Evolutionary conservation across 2,888 invertebrate species (phyloP), one percentile per base, ranked within the genome.

Genomic region (Oeneis ivallda): DNA sequence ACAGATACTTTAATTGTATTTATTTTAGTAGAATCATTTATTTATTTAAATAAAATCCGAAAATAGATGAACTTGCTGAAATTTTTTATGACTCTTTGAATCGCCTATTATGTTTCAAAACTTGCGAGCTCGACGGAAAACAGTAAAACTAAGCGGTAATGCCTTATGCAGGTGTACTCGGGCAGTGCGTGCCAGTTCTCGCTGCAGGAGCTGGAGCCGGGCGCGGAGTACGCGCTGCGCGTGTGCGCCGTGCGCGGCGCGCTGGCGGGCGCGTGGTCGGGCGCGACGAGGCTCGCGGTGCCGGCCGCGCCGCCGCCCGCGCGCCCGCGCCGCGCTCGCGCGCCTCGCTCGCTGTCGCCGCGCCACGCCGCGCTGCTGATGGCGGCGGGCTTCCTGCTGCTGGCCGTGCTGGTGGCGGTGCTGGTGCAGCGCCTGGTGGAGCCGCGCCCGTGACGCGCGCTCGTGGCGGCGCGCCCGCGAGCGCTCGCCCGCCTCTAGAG

Each of bases 161-260:
- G 47, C 3, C 8, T 2, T 58, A 34, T 34, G 64, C 85, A 96
- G 95, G 94, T 95, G 75, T 95, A 95, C 84, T 92, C 93, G 75
- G 96, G 96, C 64, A 78, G 89, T 68, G 94, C 93, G 74, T 91
- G 93, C 65, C 93, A 92, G 85, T 94, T 92, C 81, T 92, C 92
- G 82, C 85, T 95, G 82, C 92, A 93, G 87, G 94, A 95, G 80
- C 92, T 97, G 80, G 95, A 95, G 76, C 93, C 95, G 61, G 96
- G 96, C 76, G 93, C 93, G 64, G 95, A 96, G 81, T 97, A 97
- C 89, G 89, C 91, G 76, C 94, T 96, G 76, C 94, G 97, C 64
- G 96, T 97, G 71, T 95, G 95, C 87, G 95, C 95, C 37, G 94
- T 97, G 76, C 94, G 97, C 75, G 89, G 87, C 61, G 93, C 93